Conservation (phyloP, 2,888 invertebrate genomes). For the Dusona sp. region DNA sequence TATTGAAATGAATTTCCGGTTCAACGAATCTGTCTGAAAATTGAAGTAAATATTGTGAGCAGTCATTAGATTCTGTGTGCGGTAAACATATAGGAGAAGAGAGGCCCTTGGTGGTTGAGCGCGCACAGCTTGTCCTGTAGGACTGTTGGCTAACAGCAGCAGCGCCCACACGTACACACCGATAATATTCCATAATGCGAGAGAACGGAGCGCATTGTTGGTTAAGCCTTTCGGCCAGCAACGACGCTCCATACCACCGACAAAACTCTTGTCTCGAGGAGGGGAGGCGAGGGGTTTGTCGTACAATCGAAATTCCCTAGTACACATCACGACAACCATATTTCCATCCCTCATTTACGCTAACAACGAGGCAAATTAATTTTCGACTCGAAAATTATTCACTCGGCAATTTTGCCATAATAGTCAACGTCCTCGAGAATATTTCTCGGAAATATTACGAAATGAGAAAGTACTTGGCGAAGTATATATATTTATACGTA, state of each 20-base stretch:
- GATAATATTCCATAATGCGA: conserved; percentile 66
- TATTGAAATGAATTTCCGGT: background rate
- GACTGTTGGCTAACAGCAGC: conserved; percentile 33
- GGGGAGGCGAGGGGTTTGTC: conserved; percentile 29
- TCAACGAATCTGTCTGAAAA: background rate
- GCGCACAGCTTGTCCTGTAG: conserved; percentile 29
- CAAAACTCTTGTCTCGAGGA: conserved; percentile 13
- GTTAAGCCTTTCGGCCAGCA: conserved; percentile 61
- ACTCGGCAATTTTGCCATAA: conserved; percentile 42
- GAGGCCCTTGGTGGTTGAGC: conserved; percentile 22
- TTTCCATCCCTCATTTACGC: background rate
- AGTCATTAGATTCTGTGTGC: background rate
- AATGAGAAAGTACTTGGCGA: background rate
- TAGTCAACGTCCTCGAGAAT: background rate
- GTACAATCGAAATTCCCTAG: conserved; percentile 67
- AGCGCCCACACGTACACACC: conserved; percentile 28
- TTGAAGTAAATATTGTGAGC: conserved; percentile 7
- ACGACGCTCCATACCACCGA: conserved; percentile 13
- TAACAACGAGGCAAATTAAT: conserved; percentile 38
- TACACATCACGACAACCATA: conserved; percentile 1
- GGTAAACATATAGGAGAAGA: background rate
- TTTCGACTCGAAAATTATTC: conserved; percentile 50
- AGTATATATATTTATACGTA: background rate
- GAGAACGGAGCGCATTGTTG: conserved; percentile 60
- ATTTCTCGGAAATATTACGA: background rate